Evolutionary conservation across 2,888 invertebrate species (phyloP).

Genomic region (Cephus pulcher): DNA sequence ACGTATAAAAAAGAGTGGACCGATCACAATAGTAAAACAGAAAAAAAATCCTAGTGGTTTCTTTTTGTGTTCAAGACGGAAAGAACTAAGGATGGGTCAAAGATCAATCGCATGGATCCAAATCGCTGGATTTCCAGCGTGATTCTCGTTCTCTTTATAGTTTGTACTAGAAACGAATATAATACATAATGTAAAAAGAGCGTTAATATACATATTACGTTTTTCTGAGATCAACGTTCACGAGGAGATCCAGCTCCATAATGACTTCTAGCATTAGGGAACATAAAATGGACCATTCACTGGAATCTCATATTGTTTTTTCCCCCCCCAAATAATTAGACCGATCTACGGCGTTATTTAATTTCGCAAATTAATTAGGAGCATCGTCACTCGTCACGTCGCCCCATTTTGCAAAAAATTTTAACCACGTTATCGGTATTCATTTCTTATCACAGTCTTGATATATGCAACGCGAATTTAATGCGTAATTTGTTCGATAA

Average conservation of each 20-base stretch:
- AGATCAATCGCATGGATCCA: neutral
- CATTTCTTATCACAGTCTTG: conserved; percentile 52
- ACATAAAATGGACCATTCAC: neutral
- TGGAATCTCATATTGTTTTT: neutral
- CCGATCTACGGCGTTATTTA: neutral
- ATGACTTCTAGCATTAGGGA: neutral
- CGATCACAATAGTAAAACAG: neutral
- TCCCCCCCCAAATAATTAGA: neutral
- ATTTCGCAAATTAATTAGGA: neutral
- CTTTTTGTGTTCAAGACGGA: neutral
- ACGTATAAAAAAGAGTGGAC: neutral
- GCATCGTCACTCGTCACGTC: conserved; percentile 20
- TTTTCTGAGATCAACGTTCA: neutral
- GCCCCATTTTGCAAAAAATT: conserved; percentile 21
- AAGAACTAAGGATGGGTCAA: neutral
- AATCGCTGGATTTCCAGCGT: neutral
- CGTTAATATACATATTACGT: neutral
- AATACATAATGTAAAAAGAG: neutral
- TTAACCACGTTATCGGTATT: conserved; percentile 21
- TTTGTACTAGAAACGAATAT: neutral
- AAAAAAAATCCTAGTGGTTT: neutral
- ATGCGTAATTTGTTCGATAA: conserved; percentile 32
- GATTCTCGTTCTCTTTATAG: neutral
- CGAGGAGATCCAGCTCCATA: neutral
- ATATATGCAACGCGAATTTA: conserved; percentile 43